These are phyloP conservation scores for Zoanthus sociatus DNA, from an alignment of 92 coral and sea anemone genomes.

Conservation along the genomic window DNA sequence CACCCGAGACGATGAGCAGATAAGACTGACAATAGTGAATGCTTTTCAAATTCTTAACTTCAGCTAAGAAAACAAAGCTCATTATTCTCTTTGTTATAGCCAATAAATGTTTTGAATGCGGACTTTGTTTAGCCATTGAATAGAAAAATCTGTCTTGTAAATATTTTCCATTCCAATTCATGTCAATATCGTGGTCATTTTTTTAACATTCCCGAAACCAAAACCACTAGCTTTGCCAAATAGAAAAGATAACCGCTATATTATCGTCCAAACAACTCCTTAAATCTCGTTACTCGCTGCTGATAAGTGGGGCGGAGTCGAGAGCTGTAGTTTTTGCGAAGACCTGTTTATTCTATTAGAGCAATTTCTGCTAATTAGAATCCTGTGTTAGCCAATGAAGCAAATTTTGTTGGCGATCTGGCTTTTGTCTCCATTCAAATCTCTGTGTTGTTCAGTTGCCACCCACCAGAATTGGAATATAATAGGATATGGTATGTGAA, in stretches of 20 bases:
- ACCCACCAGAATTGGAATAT: conserved; percentile 69
- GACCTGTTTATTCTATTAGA: conserved; percentile 78
- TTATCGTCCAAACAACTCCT: conserved; percentile 42
- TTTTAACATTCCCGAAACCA: conserved; percentile 64
- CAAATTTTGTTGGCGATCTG: conserved; percentile 77
- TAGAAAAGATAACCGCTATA: conserved; percentile 50
- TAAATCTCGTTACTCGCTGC: conserved; percentile 64
- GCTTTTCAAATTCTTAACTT: conserved; percentile 88
- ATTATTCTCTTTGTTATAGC: conserved; percentile 75
- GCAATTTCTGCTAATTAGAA: conserved; percentile 86
- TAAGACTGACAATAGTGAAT: conserved; percentile 82
- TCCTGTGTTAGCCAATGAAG: conserved; percentile 74
- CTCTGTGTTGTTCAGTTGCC: conserved; percentile 73
- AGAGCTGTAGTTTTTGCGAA: conserved; percentile 71
- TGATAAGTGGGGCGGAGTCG: conserved; percentile 92
- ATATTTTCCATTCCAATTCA: conserved; percentile 89
- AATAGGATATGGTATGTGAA: conserved; percentile 57
- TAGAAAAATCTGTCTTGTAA: conserved; percentile 81
- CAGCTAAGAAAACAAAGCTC: conserved; percentile 88
- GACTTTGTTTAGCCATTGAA: conserved; percentile 87
- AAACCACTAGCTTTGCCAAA: conserved; percentile 50
- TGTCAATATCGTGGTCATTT: conserved; percentile 80
- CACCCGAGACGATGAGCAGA: conserved; percentile 81
- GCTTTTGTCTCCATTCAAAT: conserved; percentile 79
- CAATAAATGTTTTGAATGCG: conserved; percentile 84